Evolutionary conservation across 2,113 vertebrate genomes (phyloP), one percentile per base, ranked within the genome.

Genomic region (Podiceps cristatus): DNA sequence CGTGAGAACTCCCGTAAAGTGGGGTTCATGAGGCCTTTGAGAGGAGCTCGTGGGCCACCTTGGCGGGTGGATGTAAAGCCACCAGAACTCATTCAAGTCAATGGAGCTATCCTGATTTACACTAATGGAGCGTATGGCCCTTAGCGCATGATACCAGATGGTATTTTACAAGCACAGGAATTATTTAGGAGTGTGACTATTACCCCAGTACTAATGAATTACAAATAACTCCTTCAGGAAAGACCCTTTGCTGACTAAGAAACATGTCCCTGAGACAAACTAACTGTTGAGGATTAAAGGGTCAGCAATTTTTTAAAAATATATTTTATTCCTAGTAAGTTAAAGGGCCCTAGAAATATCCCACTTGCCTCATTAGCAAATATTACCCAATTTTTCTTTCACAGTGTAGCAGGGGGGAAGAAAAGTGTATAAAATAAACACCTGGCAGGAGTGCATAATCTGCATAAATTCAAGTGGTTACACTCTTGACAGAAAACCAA

Each of bases 341-440:
- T 87, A 85, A 96, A 95, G 74, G 75, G 74, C 27, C 66, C 82
- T 60, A 47, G 75, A 94, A 94, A 72, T 91, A 78, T 97, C 96
- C 95, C 93, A 3, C 69, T 93, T 94, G 96, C 66, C 96, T 97
- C 94, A 97, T 97, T 97, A 97, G 90, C 88, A 95, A 94, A 94
- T 90, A 96, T 94, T 97, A 92, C 95, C 82, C 94, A 49, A 86
- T 97, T 90, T 95, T 96, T 96, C 90, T 96, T 96, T 75, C 80
- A 4, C 31, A 29, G 28, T 67, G 42, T 74, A 91, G 90, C 59
- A 60, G 35, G 55, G 71, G 69, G 66, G 66, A 90, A 92, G 94
- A 84, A 78, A 86, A 88, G n/a, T n/a, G 3, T 44, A 87, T 93
- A 95, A 96, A 97, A 94, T 88, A 96, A 97, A 95, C 96, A 97